These are phyloP conservation scores for Sternotherus odoratus DNA, from an alignment of 2,797 vertebrate species.

Conservation along the genomic window DNA sequence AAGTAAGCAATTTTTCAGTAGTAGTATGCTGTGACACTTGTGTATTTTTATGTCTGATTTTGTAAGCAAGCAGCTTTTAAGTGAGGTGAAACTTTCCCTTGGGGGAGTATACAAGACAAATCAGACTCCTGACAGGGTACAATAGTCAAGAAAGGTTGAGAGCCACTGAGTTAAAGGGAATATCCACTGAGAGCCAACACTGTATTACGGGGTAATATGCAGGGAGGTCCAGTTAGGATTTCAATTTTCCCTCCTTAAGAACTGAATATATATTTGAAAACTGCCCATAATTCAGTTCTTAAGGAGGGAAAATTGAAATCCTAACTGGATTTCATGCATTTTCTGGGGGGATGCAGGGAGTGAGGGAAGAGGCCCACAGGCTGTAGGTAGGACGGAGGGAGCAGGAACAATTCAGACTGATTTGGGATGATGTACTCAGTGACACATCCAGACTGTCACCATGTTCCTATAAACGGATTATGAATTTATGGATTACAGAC, in stretches of 20 bases:
- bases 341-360: background rate
- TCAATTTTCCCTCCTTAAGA: background rate
- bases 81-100: too few species aligned
- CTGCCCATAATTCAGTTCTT: too few species aligned
- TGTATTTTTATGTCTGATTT: too few species aligned
- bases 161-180: background rate
- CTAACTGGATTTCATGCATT: too few species aligned
- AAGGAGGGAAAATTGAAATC: too few species aligned
- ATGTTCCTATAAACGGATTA: background rate
- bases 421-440: background rate
- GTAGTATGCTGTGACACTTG: too few species aligned
- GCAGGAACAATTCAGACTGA: background rate
- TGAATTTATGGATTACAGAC: background rate
- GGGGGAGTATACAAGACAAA: too few species aligned
- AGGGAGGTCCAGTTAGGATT: background rate
- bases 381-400: background rate
- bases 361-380: background rate
- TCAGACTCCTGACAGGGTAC: too few species aligned
- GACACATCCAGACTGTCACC: background rate
- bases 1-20: too few species aligned
- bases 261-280: too few species aligned
- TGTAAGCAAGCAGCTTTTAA: too few species aligned
- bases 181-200: background rate
- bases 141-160: too few species aligned
- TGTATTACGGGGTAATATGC: accelerated